These are phyloP conservation scores for Anneissia japonica DNA, from an alignment of 35 echinoderm and acorn worm species.

Conservation along the genomic window DNA sequence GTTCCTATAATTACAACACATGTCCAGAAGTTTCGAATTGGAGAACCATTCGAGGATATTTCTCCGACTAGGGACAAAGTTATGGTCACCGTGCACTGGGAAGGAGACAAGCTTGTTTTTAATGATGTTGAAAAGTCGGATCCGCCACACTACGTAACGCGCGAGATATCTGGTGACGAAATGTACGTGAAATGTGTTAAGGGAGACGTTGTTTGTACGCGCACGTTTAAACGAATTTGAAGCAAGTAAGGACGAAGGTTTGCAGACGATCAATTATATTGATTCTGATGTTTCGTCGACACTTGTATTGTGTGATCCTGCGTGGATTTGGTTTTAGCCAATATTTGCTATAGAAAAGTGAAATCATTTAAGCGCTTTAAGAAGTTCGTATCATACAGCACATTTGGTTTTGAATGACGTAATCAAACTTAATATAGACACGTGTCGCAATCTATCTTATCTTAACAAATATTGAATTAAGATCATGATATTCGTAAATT, in stretches of 20 bases:
- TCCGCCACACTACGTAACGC: conserved; percentile 71
- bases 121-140: conserved; percentile 51
- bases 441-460: no score
- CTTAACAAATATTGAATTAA: no score
- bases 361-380: no score
- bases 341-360: no score
- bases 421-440: no score
- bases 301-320: neutral
- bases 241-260: neutral
- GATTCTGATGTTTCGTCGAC: neutral
- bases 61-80: conserved; percentile 79
- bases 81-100: conserved; percentile 54
- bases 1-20: conserved; percentile 87
- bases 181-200: conserved; percentile 90
- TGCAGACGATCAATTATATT: neutral
- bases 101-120: conserved; percentile 78
- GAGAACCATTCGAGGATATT: conserved; percentile 81
- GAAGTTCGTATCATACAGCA: no score
- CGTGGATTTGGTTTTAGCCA: no score
- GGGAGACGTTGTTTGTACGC: conserved; percentile 64
- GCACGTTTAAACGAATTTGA: conserved; percentile 62
- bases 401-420: no score
- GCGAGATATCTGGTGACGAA: conserved; percentile 65
- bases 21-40: conserved; percentile 79
- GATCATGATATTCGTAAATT: no score